A percentile compares a stretch with the other conserved stretches of the same genome.
Conservation (phyloP, 1,140 invertebrate genomes). For the Dinoponera quadriceps region DNA sequence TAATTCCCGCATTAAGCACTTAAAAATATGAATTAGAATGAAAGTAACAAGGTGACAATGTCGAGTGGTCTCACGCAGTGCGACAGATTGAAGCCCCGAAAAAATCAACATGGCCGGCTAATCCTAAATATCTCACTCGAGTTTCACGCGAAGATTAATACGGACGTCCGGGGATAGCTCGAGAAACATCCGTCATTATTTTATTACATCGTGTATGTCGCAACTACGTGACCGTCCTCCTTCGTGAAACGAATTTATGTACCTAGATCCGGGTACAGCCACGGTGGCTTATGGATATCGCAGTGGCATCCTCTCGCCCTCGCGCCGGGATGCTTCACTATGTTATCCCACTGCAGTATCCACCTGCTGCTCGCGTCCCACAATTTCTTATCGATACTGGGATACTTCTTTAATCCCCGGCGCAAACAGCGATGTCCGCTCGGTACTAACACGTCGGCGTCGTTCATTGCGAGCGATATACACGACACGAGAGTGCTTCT, state of each 20-base stretch:
- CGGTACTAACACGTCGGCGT: constrained; percentile 70
- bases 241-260: constrained; percentile 52
- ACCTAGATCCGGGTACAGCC: constrained; percentile 83
- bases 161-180: too few species aligned
- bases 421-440: constrained; percentile 79
- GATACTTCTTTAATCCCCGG: constrained; percentile 82
- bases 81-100: too few species aligned
- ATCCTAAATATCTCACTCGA: too few species aligned
- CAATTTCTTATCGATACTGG: constrained; percentile 84
- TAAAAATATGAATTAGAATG: too few species aligned
- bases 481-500: background rate
- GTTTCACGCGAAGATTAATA: too few species aligned
- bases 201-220: too few species aligned
- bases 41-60: too few species aligned
- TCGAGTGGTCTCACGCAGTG: too few species aligned
- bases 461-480: constrained; percentile 70
- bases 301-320: constrained; percentile 84
- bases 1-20: too few species aligned
- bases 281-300: constrained; percentile 83
- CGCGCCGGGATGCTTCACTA: constrained; percentile 85
- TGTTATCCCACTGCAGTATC: constrained; percentile 87
- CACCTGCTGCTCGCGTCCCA: constrained; percentile 86
- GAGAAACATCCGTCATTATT: too few species aligned
- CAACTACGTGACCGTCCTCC: too few species aligned
- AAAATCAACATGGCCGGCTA: too few species aligned